Conservation (phyloP, 92 coral and sea anemone genomes). For the Zoanthus sansibaricus region DNA sequence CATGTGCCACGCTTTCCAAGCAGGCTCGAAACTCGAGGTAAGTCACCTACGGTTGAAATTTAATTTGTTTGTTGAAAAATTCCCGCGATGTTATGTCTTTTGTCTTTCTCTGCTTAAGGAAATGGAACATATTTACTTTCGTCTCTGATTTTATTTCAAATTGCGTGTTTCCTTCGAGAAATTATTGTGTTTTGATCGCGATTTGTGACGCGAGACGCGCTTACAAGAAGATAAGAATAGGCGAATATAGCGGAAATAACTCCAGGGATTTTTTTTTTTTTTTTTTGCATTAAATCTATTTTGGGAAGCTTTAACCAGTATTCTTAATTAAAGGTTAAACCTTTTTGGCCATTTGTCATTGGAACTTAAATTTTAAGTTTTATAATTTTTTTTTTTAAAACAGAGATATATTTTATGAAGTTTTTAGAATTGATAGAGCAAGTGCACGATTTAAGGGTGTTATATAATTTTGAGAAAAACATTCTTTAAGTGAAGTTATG, state of each 20-base stretch:
- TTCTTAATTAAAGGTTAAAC: background rate
- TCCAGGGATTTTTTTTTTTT: slow-evolving; percentile 7
- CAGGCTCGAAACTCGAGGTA: slow-evolving; percentile 97
- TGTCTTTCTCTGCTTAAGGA: slow-evolving; percentile 7
- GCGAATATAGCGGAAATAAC: background rate
- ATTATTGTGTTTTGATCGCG: background rate
- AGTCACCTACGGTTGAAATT: slow-evolving; percentile 46
- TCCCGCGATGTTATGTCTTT: background rate
- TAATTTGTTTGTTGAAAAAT: slow-evolving; percentile 6
- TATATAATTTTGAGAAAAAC: background rate
- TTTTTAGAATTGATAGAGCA: background rate
- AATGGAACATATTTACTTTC: background rate
- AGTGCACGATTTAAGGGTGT: background rate
- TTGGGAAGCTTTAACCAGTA: background rate
- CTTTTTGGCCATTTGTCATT: background rate
- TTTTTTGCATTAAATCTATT: slow-evolving; percentile 29
- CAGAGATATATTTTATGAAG: background rate
- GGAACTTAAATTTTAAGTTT: background rate
- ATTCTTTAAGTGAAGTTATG: background rate
- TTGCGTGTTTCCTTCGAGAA: background rate
- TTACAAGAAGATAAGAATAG: background rate
- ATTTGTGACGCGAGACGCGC: background rate
- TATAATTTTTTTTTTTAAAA: background rate
- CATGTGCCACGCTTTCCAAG: slow-evolving; percentile 97
- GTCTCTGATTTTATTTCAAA: background rate